Conservation (phyloP, 1,140 invertebrate species). For the Philotrypesis tridentata region DNA sequence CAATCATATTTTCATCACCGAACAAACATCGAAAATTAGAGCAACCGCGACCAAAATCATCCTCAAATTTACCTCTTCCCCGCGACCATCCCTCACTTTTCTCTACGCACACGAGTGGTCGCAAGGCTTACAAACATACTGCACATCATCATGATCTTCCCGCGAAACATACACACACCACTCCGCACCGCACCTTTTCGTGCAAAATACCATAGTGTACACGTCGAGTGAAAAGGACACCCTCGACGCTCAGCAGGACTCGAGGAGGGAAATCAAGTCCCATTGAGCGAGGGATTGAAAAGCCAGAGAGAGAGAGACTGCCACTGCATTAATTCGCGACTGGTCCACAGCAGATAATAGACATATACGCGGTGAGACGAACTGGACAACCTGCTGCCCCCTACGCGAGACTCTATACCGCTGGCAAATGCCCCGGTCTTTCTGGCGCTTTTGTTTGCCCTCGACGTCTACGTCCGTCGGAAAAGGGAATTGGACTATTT, state of each 20-base stretch:
- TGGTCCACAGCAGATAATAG: constrained; percentile 31
- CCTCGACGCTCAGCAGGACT: neutral
- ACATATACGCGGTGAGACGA: neutral
- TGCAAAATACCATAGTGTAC: neutral
- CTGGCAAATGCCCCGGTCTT: neutral
- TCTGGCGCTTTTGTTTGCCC: constrained; percentile 5
- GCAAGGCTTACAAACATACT: too few species aligned
- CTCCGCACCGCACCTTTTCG: neutral
- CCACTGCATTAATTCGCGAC: constrained; percentile 13
- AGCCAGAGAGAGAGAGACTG: neutral
- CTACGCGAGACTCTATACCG: neutral
- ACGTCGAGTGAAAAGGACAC: neutral
- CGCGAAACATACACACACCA: neutral
- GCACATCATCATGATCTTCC: too few species aligned
- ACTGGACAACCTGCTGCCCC: neutral
- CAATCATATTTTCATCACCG: neutral
- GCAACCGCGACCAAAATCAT: neutral
- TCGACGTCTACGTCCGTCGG: neutral
- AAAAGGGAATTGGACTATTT: constrained; percentile 32
- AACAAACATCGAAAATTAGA: constrained; percentile 26
- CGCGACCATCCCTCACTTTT: neutral
- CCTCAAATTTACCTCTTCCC: neutral
- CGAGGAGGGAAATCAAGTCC: constrained; percentile 63
- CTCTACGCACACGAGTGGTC: neutral
- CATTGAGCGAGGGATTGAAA: constrained; percentile 55